Evolutionary conservation across 2,797 vertebrate genomes (phyloP).

Genomic region (Arctocebus calabarensis): DNA sequence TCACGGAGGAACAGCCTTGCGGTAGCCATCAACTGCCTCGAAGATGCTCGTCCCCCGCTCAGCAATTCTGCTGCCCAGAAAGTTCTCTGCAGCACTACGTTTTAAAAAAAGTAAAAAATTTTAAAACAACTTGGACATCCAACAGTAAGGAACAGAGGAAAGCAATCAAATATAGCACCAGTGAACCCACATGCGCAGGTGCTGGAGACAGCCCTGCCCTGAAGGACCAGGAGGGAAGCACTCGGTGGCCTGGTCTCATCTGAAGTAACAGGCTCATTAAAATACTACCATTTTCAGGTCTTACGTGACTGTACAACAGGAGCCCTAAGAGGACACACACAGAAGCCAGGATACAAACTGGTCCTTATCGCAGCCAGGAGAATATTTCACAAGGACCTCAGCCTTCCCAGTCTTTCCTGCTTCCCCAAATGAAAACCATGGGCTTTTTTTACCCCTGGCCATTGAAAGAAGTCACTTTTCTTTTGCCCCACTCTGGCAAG

Average conservation of each 20-base stretch:
- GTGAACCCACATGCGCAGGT: neutral
- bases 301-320: neutral
- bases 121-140: neutral
- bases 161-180: neutral
- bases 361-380: neutral
- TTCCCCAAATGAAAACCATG: neutral
- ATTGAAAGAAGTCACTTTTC: neutral
- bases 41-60: no score
- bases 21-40: neutral
- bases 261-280: neutral
- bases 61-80: neutral
- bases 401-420: neutral
- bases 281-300: neutral
- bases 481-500: neutral
- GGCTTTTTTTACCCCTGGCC: neutral
- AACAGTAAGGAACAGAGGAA: neutral
- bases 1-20: fast-evolving
- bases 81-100: neutral
- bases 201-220: neutral
- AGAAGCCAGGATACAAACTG: neutral
- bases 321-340: neutral
- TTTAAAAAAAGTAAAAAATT: neutral
- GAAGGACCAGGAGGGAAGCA: neutral
- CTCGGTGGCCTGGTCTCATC: neutral
- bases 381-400: neutral